Evolutionary conservation across 2,888 invertebrate genomes (phyloP), one percentile per base, ranked within the genome.

Genomic region (Peribatodes rhomboidaria): DNA sequence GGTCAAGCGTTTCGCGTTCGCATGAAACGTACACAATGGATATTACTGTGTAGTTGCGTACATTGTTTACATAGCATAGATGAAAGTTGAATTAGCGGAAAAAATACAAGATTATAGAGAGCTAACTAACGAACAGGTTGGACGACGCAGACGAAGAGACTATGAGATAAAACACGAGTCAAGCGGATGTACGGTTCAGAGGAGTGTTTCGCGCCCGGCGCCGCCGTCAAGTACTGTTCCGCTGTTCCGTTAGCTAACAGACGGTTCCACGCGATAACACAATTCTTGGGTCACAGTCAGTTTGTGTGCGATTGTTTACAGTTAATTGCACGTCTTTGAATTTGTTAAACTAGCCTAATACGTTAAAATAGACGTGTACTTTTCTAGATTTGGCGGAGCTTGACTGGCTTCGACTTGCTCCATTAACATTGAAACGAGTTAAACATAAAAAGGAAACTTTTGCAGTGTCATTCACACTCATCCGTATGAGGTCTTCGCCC

Each of bases 41-140:
- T 35, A 27, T 52, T 61, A 59, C 59, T 60, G 58, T 27, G 18
- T 13, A 31, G 16, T 27, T 33, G 44, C 10, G 7, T 42, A 42
- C 41, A 27, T 16, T 33, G 44, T n/a, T 1, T 42, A 31, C 41
- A 27, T 27, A 11, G 22, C 44, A 44, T 27, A 76, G 69, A 79
- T 77, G 77, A 82, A 81, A 81, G 79, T 79, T 70, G 68, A 69
- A 77, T 73, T 71, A 70, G 74, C 71, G 72, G 74, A 67, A 76
- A 70, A 59, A 50, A 52, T 46, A 61, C 37, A 13, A n/a, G 49
- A 11, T 33, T 46, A 27, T 52, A 37, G 53, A 63, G 54, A 61
- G 55, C 31, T 37, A 50, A 10, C 31, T 37, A 50, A 10, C 55
- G 37, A 59, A 54, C 41, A 49, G 37, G 46, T 55, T 31, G 50